Evolutionary conservation across 2,113 vertebrate genomes (phyloP), one percentile per base, ranked within the genome.

Genomic region (Galemys pyrenaicus): DNA sequence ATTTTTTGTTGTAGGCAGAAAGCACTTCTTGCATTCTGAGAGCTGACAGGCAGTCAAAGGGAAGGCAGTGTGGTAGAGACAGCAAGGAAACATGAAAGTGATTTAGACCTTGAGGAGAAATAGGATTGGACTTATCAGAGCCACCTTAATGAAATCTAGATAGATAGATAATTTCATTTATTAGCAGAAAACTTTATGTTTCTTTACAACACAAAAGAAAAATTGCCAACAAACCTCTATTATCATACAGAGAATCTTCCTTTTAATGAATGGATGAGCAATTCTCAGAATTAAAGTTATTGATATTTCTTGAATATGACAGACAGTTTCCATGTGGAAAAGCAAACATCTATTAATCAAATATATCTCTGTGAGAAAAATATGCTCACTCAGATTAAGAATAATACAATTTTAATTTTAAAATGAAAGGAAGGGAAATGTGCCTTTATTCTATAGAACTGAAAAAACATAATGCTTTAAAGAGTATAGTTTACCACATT

Each of bases 311-410:
- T 83, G 39, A 67, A 44, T 62, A n/a, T 84, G 87, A 82, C 28
- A 65, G 54, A 49, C 44, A 75, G 16, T 82, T 19, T 68, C 30
- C 6, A 58, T 24, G 9, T 41, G 62, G 26, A 82, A 16, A 65
- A 78, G 46, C 51, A 89, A 82, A 87, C 64, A 62, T 82, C 62
- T 78, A 28, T n/a, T 6, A 75, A 2, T 44, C 26, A 77, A 73
- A 94, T 94, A 85, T 96, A 75, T 87, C 79, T 80, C 92, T 95
- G 37, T 91, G 91, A 96, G 12, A 82, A 73, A 96, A 39, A 87
- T 1, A 71, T 94, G 91, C 91, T 83, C n/a, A 71, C 94, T 96
- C 84, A 95, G 39, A 60, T 87, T 71, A n/a, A 74, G 56, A 94
- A 87, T 64, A 54, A 26, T 93, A 89, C 60, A 26, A 64, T 85